Base-by-base conservation (phyloP, 1,140 invertebrate genomes). In the Plodia interpunctella region DNA sequence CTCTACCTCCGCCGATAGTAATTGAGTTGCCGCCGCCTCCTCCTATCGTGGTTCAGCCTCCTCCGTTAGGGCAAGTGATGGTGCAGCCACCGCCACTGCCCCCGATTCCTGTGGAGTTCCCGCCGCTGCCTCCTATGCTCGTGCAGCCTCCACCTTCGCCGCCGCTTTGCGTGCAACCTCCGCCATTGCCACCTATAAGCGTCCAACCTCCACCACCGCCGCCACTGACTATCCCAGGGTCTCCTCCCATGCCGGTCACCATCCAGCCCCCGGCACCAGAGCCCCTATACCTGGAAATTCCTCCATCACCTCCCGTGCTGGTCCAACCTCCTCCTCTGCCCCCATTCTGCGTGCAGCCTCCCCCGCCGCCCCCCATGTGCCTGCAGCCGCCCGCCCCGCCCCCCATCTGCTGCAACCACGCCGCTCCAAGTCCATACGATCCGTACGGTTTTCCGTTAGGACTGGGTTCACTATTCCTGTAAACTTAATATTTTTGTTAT, bases 151-250 rank as follows among this genome's bases (percentile, higher is more conserved):
- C 84, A 3, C 25, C 60, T 1, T 73, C 71, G 15, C 81, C 78
- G 0, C 80, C 81, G 9, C 63, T 87, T 55, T 70, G 70, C n/a
- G 72, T 86, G 28, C 82, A 87, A 58, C 72, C 79, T 30, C 83
- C 83, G 0, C 60, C 74, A 2, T 74, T 72, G 8, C 53, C 71
- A 5, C 83, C 83, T 0, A 66, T 87, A 13, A 78, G 65, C 11
- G 65, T 87, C 3, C 84, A 84, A 56, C 80, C 83, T 10, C 84
- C 84, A n/a, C 66, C 72, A 18, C 76, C 68, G 0, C 78, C 81
- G 44, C 76, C 82, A 5, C 68, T 87, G 55, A 76, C 68, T 18
- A 60, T 87, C 5, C 76, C 79, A 49, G 73, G 75, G 5, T 79
- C 82, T 9, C 66, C 69, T 5, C 80, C 72, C 0, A 58, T 64